Base-by-base conservation (phyloP, 2,888 invertebrate genomes). In the Torymus texanus region DNA sequence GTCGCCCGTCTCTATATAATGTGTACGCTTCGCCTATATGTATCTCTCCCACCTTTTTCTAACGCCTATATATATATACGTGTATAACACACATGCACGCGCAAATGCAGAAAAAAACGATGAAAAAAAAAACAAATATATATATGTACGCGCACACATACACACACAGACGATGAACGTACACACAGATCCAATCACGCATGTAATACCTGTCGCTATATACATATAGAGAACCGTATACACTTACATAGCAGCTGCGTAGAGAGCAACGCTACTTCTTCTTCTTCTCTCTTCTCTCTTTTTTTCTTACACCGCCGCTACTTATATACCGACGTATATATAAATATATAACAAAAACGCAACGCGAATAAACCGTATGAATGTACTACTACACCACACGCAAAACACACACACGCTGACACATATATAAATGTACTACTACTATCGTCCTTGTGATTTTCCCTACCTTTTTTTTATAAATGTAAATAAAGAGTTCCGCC, bases 401-500 rank as follows among this genome's bases (percentile, higher is more conserved):
- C 41, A 8, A 5, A 41, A 5, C 41, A 41, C 41, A 29, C 29
- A 29, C 29, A 41, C 8, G 1, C 41, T 8, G 8, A 41, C 41
- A 8, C 41, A 80, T 75, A 74, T 71, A 79, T 79, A 82, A 82
- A 83, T 81, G 81, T 82, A 65, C 65, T 85, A 83, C 79, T 21
- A 56, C 70, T 65, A 78, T 56, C 84, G 84, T 84, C 83, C 84
- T 86, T 87, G 86, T 86, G 87, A 87, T 86, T 86, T 41, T 41
- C 5, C 41, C 41, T 41, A 41, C 21, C 21, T 41, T 41, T 86
- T 85, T 68, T 79, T 74, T 74, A 74, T 85, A 87, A 86, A 86
- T 86, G 87, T 86, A 86, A 86, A 86, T 86, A 86, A 86, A 86
- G 80, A 82, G 75, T 83, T 83, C 78, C 78, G 78, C 80, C 82